These are phyloP conservation scores for Rhingia rostrata DNA, from an alignment of 2,888 invertebrate genomes.

Conservation along the genomic window DNA sequence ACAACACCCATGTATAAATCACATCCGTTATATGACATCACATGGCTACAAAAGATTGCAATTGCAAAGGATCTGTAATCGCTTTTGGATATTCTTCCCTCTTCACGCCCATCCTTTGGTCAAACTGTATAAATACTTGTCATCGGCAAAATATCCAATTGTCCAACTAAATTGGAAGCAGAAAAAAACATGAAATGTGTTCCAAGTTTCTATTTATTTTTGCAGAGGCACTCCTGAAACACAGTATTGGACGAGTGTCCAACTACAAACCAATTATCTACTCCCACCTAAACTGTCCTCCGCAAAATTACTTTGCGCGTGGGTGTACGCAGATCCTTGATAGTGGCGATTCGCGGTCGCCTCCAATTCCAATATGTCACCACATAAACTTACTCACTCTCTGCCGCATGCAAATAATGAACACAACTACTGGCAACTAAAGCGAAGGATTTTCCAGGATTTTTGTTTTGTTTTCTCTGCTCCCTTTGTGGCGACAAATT, in stretches of 20 bases:
- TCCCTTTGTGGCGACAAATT: conserved; percentile 38
- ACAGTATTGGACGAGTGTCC: conserved; percentile 5
- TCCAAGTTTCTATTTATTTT: not conserved
- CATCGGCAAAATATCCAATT: too few species aligned
- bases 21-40: too few species aligned
- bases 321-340: conserved; percentile 32
- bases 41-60: too few species aligned
- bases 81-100: too few species aligned
- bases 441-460: not conserved
- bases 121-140: too few species aligned
- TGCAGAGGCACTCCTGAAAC: not conserved
- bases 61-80: too few species aligned
- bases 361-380: conserved; percentile 52
- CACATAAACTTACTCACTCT: conserved; percentile 39
- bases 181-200: too few species aligned
- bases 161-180: too few species aligned
- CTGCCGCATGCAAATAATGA: conserved; percentile 49
- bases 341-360: conserved; percentile 55
- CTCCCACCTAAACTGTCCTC: not conserved
- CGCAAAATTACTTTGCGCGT: conserved; percentile 40
- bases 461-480: not conserved
- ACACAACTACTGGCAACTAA: conserved; percentile 27
- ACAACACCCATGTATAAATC: too few species aligned
- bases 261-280: conserved; percentile 13
- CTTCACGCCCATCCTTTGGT: too few species aligned